Evolutionary conservation across 2,888 invertebrate species (phyloP).

Genomic region (Apomyelois bistriatella): DNA sequence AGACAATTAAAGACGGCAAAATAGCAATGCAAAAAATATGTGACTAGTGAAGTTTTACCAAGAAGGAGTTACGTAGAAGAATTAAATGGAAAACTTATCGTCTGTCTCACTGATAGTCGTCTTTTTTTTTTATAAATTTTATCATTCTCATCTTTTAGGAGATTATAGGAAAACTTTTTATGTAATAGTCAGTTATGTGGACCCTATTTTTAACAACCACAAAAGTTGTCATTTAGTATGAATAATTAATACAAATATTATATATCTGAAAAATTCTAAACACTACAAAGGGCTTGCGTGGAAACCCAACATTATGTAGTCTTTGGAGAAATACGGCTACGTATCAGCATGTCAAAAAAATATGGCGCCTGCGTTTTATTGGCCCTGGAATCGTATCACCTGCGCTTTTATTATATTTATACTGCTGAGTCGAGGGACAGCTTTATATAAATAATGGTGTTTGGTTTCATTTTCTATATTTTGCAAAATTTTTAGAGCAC

Average conservation of each 20-base stretch:
- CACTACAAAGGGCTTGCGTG: slow-evolving; percentile 40
- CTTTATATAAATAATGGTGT: neutral
- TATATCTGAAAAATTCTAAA: slow-evolving; percentile 26
- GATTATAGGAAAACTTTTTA: too few relatives aligned
- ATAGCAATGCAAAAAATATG: too few relatives aligned
- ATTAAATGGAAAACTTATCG: too few relatives aligned
- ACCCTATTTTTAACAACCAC: too few relatives aligned
- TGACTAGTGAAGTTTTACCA: too few relatives aligned
- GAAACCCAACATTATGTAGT: slow-evolving; percentile 55
- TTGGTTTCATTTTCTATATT: neutral
- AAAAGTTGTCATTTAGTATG: too few relatives aligned
- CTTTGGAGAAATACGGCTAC: slow-evolving; percentile 53
- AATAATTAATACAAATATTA: slow-evolving; percentile 3
- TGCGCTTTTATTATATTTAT: slow-evolving; percentile 10
- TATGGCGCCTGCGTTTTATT: slow-evolving; percentile 58
- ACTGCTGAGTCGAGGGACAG: neutral
- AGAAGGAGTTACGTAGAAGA: too few relatives aligned
- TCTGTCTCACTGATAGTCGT: too few relatives aligned
- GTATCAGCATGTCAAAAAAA: slow-evolving; percentile 59
- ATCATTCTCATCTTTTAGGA: too few relatives aligned
- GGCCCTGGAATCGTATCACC: slow-evolving; percentile 17
- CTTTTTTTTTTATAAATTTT: too few relatives aligned
- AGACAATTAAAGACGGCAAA: slow-evolving; percentile 25
- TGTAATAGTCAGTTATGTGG: too few relatives aligned
- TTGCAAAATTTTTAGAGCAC: too few relatives aligned